These are phyloP conservation scores for Hydractinia echinata DNA, from an alignment of 30 jellyfish, hydroid and myxozoan genomes.

Conservation along the genomic window DNA sequence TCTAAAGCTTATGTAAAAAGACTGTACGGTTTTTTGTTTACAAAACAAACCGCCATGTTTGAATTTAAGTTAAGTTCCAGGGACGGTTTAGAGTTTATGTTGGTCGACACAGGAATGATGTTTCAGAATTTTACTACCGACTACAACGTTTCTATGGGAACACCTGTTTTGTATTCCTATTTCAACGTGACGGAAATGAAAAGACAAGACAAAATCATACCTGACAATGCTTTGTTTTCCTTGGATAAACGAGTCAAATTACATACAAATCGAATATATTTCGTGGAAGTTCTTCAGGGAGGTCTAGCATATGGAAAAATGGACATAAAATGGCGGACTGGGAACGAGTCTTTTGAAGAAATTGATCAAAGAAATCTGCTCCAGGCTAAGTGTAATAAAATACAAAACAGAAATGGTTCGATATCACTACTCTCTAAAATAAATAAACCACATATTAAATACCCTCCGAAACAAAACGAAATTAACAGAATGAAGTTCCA, in stretches of 20 bases:
- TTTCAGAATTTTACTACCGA: background rate
- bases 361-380: background rate
- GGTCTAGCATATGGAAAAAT: background rate
- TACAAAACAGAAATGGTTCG: background rate
- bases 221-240: background rate
- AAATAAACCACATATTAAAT: background rate
- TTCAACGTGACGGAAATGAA: background rate
- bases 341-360: background rate
- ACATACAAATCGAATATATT: background rate
- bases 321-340: conserved; percentile 7
- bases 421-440: background rate
- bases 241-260: background rate
- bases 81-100: conserved; percentile 40
- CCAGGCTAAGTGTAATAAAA: background rate
- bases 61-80: conserved; percentile 16
- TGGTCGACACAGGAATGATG: conserved; percentile 9
- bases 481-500: background rate
- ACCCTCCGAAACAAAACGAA: background rate
- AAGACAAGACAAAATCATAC: background rate
- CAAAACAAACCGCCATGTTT: background rate
- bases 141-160: background rate
- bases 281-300: conserved; percentile 13
- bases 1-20: background rate
- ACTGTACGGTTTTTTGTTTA: background rate
- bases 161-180: background rate